Base-by-base conservation (phyloP, 1,140 invertebrate genomes). In the Eulimnadia texana region DNA sequence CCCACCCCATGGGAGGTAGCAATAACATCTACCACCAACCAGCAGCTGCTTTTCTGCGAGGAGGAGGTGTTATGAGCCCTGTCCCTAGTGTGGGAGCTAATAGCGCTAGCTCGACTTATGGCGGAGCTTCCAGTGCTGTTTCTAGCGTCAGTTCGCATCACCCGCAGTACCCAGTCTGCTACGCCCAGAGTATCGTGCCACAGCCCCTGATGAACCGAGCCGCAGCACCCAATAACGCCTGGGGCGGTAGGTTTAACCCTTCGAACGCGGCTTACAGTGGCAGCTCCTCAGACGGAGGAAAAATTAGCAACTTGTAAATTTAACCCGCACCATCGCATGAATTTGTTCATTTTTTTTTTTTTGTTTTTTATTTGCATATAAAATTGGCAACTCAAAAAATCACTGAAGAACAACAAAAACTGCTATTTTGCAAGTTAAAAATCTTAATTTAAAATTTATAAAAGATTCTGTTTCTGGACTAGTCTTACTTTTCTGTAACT, bases 31-130 rank as follows among this genome's bases (percentile, higher is more conserved):
- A 58, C 13, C 28, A 58, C 56, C 56, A 60, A 27, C 27, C 22
- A 50, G 42, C 55, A 29, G 24, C 27, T 29, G 28, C 28, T 16
- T 27, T 20, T 57, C 33, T 23, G 16, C 50, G 47, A 10, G 23
- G 58, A 60, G 49, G 51, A n/a, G 24, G 23, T 19, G 58, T 63
- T 11, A 63, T 63, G 62, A 63, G 62, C n/a, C 62, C 62, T 16
- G 62, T 63, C 3, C 62, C 62, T 19, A 63, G 62, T 22, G 58
- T 63, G 19, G 56, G 62, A 13, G 56, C 33, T 1, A 63, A 58
- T 53, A 60, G 56, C 19, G 62, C 47, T 16, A 63, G 62, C 52
- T 61, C 60, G n/a, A 61, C 60, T 24, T 61, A 61, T 20, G 60
- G 60, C 3, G 60, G 60, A 1, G 53, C 51, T 13, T 61, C 60